A percentile compares a stretch with the other conserved stretches of the same genome.
Conservation (phyloP, 2,888 invertebrate genomes). For the Nephrotoma guestfalica region DNA sequence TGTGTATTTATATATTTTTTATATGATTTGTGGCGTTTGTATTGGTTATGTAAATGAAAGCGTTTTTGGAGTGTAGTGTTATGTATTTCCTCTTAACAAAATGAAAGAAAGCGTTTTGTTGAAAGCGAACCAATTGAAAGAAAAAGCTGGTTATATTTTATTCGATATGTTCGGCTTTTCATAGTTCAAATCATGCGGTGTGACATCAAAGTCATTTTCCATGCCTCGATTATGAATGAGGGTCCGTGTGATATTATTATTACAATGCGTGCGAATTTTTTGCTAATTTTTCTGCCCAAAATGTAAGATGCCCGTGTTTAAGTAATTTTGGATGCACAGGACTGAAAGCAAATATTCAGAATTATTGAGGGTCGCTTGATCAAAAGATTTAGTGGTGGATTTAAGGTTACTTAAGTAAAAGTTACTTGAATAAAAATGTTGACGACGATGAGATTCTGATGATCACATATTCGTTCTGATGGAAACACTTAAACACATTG, state of each 20-base stretch:
- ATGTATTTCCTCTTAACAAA: not conserved
- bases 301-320: not conserved
- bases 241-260: not conserved
- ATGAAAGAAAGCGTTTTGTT: not conserved
- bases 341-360: no score
- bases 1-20: not conserved
- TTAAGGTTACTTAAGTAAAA: no score
- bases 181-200: not conserved
- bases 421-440: no score
- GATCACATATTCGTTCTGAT: no score
- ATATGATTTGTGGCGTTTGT: not conserved
- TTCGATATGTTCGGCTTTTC: not conserved
- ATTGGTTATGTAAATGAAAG: not conserved
- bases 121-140: not conserved
- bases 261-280: not conserved
- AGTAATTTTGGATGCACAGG: no score
- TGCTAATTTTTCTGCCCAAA: not conserved
- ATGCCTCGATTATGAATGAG: not conserved
- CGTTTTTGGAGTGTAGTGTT: not conserved
- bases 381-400: no score
- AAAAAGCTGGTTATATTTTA: not conserved
- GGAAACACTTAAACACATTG: no score
- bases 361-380: no score
- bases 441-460: no score
- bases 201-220: not conserved